Conservation (phyloP, 2,797 vertebrate genomes). For the Phataginus tricuspis region DNA sequence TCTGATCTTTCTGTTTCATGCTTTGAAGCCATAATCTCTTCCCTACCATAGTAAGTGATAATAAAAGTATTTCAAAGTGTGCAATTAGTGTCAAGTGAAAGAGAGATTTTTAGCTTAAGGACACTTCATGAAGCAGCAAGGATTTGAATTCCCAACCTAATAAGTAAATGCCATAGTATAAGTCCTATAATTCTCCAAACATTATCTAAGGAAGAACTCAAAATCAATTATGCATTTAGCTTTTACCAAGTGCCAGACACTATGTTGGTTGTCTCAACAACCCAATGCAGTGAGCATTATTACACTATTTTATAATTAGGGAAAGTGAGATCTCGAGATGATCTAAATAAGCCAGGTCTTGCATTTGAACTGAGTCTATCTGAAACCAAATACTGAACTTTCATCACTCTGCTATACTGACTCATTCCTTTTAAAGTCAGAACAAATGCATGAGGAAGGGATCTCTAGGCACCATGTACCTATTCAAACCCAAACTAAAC, state of each 20-base stretch:
- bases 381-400: constrained; percentile 42
- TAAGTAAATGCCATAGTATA: background rate
- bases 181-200: background rate
- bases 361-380: background rate
- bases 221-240: background rate
- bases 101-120: constrained; percentile 7
- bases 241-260: background rate
- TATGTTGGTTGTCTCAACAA: background rate
- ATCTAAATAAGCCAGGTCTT: background rate
- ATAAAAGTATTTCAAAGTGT: background rate
- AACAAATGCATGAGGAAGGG: constrained; percentile 2
- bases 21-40: constrained; percentile 11
- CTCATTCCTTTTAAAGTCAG: constrained; percentile 44
- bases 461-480: background rate
- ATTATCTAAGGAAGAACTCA: constrained; percentile 45
- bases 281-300: background rate
- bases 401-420: background rate
- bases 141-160: background rate
- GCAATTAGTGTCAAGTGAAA: background rate
- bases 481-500: constrained; percentile 35
- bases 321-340: background rate
- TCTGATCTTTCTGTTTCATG: background rate
- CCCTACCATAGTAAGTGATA: background rate
- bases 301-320: constrained; percentile 1
- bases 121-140: background rate